Base-by-base conservation (phyloP, 92 coral and sea anemone species). In the Umimayanthus chanpuru region DNA sequence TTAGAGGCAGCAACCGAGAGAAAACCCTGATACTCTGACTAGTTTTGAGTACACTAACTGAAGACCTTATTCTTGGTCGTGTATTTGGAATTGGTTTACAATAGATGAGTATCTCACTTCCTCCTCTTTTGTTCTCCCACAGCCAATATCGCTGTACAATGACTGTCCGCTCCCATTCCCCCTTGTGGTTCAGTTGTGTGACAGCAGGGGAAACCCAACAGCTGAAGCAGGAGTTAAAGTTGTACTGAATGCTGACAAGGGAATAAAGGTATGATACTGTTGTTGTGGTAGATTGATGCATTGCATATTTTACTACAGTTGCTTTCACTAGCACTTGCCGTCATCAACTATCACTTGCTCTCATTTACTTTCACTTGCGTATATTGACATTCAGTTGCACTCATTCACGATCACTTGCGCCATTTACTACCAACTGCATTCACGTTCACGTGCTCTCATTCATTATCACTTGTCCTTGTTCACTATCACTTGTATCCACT, bases 71-170 rank as follows among this genome's bases (percentile, higher is more conserved):
- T 18, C 6, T 16, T 18, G 28, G 70, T 80, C 39, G 55, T 26
- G 1, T 40, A 21, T 6, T 79, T 79, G 50, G n/a, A 43, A 43
- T 40, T 40, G 4, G 14, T 83, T 41, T 30, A 32, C 2, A 11
- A 16, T 4, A 28, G 15, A 71, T 65, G 76, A 20, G 47, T 74
- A 40, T 77, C 64, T 55, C 20, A 67, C 28, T 15, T 66, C 36
- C 36, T 2, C 36, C 36, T 32, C 36, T 32, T 32, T 32, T 32
- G 55, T 80, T 29, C 61, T 16, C 61, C 53, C 32, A 23, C 90
- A 97, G 98, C 97, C 97, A 2, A 39, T 97, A 47, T 93, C 95
- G 47, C 94, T 91, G 30, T 97, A 78, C 88, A 94, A 93, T 58
- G 91, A 97, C 86, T 88, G 91, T 41, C 83, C 90, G 41, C 86